A percentile compares a stretch with the other conserved stretches of the same genome.
Evolutionary conservation across 2,113 vertebrate species (phyloP).

Genomic region (Ovis aries): ARS-UI_Ramb_v3.0 NC_056072.1:22543001-22543500

Average conservation of each 20-base stretch:
- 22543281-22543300: background rate
- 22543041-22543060: background rate
- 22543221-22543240: background rate
- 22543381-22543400: background rate
- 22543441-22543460: background rate
- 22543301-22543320: background rate
- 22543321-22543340: background rate
- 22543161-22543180: background rate
- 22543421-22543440: background rate
- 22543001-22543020: background rate
- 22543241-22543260: background rate
- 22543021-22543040: background rate
- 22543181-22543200: background rate
- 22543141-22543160: background rate
- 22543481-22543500: background rate
- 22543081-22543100: background rate
- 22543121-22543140: rapidly evolving
- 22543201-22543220: background rate
- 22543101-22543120: background rate
- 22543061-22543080: background rate
- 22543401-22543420: background rate
- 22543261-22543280: background rate
- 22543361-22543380: background rate
- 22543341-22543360: background rate
- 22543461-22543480: background rate